Percentiles rank a stretch among this genome's conserved stretches.
Evolutionary conservation across 2,888 invertebrate species (phyloP).

Genomic region (Drosophila prolongata): DNA sequence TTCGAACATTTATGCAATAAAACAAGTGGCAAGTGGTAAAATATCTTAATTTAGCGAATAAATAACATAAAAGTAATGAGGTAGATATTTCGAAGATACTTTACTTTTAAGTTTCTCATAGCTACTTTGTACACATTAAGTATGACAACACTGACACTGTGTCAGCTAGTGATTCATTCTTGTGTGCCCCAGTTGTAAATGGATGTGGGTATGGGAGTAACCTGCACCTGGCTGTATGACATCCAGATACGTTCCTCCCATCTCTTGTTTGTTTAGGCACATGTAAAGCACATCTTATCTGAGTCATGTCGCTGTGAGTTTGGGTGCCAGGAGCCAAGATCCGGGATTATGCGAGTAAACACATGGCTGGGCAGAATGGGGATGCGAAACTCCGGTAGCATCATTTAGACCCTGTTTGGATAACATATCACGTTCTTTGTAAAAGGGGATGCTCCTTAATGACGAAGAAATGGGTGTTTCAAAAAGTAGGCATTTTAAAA

Average conservation of each 20-base stretch:
- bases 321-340: slow-evolving; percentile 29
- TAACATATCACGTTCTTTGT: slow-evolving; percentile 29
- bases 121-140: not conserved
- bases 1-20: no score
- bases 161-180: slow-evolving; percentile 67
- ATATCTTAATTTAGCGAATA: not conserved
- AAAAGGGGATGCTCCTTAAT: slow-evolving; percentile 8
- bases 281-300: slow-evolving; percentile 77
- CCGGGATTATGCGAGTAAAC: slow-evolving; percentile 60
- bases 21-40: no score
- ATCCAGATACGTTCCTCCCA: not conserved
- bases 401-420: slow-evolving; percentile 31
- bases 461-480: slow-evolving; percentile 1
- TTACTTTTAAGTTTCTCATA: not conserved
- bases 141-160: slow-evolving; percentile 30
- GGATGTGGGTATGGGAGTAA: slow-evolving; percentile 36
- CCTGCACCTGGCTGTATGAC: slow-evolving; percentile 58
- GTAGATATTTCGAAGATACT: no score
- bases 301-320: slow-evolving; percentile 60
- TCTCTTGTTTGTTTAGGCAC: slow-evolving; percentile 72
- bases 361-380: slow-evolving; percentile 20
- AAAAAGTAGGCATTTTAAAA: slow-evolving; percentile 12
- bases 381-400: slow-evolving; percentile 24
- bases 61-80: no score
- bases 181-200: slow-evolving; percentile 65